Evolutionary conservation across 1,140 invertebrate species (phyloP).

Genomic region (Lepidurus apus): DNA sequence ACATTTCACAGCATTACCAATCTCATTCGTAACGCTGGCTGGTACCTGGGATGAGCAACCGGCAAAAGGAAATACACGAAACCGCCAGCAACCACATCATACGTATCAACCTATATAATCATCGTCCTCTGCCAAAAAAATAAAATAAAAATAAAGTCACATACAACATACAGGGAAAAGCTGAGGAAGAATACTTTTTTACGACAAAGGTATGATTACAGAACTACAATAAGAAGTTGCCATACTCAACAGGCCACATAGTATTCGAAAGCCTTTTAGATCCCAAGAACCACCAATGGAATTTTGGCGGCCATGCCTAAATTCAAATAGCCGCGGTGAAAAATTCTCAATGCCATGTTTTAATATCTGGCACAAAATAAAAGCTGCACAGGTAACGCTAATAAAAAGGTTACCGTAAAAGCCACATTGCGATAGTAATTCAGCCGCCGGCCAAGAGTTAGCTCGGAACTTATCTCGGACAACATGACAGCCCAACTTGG

Average conservation of each 20-base stretch:
- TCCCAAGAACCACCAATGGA: neutral
- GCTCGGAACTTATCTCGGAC: too few species aligned
- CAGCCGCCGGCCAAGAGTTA: neutral
- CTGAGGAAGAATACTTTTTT: neutral
- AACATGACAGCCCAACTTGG: too few species aligned
- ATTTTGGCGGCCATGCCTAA: neutral
- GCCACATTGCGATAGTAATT: neutral
- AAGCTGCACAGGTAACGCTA: neutral
- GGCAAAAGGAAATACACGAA: neutral
- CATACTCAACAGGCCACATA: neutral
- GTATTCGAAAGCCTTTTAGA: neutral
- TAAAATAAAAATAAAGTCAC: neutral
- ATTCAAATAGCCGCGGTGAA: neutral
- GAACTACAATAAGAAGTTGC: neutral
- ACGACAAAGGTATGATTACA: neutral
- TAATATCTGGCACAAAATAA: neutral
- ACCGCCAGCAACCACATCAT: constrained; percentile 20
- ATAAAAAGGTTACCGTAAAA: neutral
- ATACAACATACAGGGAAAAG: neutral
- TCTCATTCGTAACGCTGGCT: constrained; percentile 21
- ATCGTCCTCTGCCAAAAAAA: neutral
- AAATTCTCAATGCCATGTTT: constrained; percentile 1
- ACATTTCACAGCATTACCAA: constrained; percentile 22
- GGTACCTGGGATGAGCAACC: neutral
- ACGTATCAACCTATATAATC: constrained; percentile 15